These are phyloP conservation scores for Podarcis lilfordi DNA, from an alignment of 2,797 vertebrate species.

Conservation along the genomic window DNA sequence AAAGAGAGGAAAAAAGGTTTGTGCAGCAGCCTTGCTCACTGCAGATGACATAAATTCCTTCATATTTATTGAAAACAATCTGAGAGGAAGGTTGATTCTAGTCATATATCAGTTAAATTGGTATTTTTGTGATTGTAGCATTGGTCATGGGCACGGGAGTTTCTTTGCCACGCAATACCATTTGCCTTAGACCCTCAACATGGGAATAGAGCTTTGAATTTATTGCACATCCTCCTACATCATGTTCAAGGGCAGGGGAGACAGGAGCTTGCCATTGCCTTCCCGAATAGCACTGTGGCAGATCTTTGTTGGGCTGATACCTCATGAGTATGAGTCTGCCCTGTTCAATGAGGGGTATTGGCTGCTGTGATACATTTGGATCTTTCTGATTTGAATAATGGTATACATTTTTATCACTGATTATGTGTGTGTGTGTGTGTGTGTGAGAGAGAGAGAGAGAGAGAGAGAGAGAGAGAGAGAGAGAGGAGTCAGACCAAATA, in stretches of 20 bases:
- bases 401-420: too few relatives aligned
- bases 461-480: too few relatives aligned
- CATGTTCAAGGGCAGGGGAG: constrained; percentile 15
- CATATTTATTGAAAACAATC: constrained; percentile 31
- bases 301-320: not conserved
- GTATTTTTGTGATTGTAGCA: not conserved
- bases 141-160: constrained; percentile 3
- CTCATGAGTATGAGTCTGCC: not conserved
- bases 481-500: not conserved
- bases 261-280: not conserved
- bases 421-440: too few relatives aligned
- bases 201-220: constrained; percentile 24
- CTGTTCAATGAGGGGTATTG: not conserved
- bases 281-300: not conserved
- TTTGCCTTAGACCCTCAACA: not conserved
- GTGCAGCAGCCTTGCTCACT: constrained; percentile 23
- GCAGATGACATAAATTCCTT: constrained; percentile 37
- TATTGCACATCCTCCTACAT: not conserved
- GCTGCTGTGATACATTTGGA: not conserved
- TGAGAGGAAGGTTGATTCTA: not conserved
- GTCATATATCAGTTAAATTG: constrained; percentile 27
- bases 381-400: too few relatives aligned
- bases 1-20: not conserved
- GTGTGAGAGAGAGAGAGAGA: too few relatives aligned
- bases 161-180: not conserved